Evolutionary conservation across 2,797 vertebrate species (phyloP).

Genomic region (Sternotherus odoratus): DNA sequence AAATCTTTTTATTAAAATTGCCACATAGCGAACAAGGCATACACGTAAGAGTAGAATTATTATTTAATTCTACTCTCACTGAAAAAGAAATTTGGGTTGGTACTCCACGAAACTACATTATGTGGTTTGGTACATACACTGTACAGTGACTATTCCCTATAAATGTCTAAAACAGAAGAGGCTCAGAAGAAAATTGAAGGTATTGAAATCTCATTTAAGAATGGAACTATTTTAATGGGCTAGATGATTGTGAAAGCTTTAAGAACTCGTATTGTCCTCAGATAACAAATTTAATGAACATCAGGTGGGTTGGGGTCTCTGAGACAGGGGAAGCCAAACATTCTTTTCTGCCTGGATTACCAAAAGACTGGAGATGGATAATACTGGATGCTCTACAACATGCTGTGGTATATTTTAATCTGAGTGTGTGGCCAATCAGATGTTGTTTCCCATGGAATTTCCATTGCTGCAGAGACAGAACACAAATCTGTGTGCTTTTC

Average conservation of each 20-base stretch:
- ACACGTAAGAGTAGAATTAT: neutral
- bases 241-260: neutral
- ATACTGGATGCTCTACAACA: fast-evolving
- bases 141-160: neutral
- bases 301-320: neutral
- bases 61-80: neutral
- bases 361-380: neutral
- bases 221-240: neutral
- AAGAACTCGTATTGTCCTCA: neutral
- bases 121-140: neutral
- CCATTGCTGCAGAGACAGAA: neutral
- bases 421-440: neutral
- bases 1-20: neutral
- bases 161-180: neutral
- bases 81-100: neutral
- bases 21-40: neutral
- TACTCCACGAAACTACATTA: neutral
- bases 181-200: neutral
- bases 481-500: slow-evolving; percentile 4
- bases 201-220: neutral
- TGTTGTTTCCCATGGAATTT: neutral
- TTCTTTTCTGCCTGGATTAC: neutral
- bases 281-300: neutral
- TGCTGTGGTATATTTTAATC: neutral
- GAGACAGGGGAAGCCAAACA: neutral